These are phyloP conservation scores for Lasaia peninsularis DNA, from an alignment of 1,140 invertebrate genomes.

Conservation along the genomic window DNA sequence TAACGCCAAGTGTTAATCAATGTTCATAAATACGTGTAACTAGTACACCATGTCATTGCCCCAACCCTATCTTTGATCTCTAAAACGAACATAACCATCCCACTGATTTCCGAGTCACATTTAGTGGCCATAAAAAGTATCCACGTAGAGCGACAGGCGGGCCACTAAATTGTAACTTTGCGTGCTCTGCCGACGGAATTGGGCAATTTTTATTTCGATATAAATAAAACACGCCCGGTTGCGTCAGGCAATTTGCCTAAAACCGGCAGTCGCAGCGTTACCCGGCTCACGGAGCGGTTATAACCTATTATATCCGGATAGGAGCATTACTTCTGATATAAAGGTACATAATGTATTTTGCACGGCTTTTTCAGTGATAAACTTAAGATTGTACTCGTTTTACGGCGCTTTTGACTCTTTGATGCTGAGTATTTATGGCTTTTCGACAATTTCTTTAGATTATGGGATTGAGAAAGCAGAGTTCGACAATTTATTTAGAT, in stretches of 20 bases:
- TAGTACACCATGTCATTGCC: no score
- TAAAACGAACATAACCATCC: slow-evolving; percentile 25
- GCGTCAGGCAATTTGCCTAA: slow-evolving; percentile 61
- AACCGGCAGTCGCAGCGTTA: slow-evolving; percentile 36
- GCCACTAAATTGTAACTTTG: slow-evolving; percentile 44
- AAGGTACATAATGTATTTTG: slow-evolving; percentile 27
- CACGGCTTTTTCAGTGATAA: slow-evolving; percentile 10
- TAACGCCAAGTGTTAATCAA: no score
- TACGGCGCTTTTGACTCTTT: slow-evolving; percentile 2
- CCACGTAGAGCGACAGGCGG: slow-evolving; percentile 30
- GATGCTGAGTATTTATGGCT: not conserved
- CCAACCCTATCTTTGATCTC: slow-evolving; percentile 8
- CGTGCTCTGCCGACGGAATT: slow-evolving; percentile 43
- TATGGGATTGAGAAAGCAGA: not conserved
- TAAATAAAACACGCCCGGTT: slow-evolving; percentile 41
- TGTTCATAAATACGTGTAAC: no score
- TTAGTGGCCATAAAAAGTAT: slow-evolving; percentile 36
- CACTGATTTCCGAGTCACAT: slow-evolving; percentile 37
- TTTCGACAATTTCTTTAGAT: not conserved
- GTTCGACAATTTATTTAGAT: not conserved
- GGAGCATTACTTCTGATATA: slow-evolving; percentile 14
- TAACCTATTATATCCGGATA: slow-evolving; percentile 25
- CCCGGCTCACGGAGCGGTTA: slow-evolving; percentile 11
- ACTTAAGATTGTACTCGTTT: slow-evolving; percentile 19
- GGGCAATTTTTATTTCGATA: slow-evolving; percentile 46